These are phyloP conservation scores for Protobothrops mucrosquamatus DNA, from an alignment of 2,113 vertebrate genomes.

Conservation along the genomic window DNA sequence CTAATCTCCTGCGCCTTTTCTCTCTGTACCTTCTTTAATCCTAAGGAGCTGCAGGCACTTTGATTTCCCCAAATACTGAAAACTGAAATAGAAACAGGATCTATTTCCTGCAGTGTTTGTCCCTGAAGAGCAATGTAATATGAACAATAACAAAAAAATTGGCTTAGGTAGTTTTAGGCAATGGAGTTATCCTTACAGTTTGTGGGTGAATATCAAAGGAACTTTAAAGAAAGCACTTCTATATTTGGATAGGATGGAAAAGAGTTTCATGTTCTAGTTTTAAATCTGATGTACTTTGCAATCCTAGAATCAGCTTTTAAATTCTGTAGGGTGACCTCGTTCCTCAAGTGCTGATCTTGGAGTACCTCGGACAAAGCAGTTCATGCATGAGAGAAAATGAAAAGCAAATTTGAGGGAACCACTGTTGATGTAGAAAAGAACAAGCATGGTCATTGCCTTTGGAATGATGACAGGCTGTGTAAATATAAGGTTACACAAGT, in stretches of 20 bases:
- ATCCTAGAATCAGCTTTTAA: background rate
- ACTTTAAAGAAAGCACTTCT: background rate
- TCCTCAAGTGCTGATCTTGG: background rate
- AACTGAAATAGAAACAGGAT: background rate
- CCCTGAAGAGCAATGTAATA: background rate
- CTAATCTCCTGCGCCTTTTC: background rate
- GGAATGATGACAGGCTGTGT: background rate
- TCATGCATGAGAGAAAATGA: background rate
- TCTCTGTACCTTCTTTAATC: background rate
- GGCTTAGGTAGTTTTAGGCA: conserved; percentile 1
- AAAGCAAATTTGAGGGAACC: background rate
- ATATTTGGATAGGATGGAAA: background rate
- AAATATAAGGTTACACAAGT: background rate
- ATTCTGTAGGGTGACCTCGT: background rate
- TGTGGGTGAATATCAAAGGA: background rate
- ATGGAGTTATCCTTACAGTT: background rate
- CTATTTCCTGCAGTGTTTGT: background rate
- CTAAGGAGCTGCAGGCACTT: background rate
- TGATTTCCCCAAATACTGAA: background rate
- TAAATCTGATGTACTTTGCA: background rate
- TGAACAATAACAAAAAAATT: background rate
- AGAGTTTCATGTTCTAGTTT: background rate
- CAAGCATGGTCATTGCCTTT: background rate
- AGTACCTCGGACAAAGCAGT: background rate
- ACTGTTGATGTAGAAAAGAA: background rate